phyloP scores from a whole-genome alignment of 2,888 invertebrate species.

The Marasmarcha lunaedactyla region DNA sequence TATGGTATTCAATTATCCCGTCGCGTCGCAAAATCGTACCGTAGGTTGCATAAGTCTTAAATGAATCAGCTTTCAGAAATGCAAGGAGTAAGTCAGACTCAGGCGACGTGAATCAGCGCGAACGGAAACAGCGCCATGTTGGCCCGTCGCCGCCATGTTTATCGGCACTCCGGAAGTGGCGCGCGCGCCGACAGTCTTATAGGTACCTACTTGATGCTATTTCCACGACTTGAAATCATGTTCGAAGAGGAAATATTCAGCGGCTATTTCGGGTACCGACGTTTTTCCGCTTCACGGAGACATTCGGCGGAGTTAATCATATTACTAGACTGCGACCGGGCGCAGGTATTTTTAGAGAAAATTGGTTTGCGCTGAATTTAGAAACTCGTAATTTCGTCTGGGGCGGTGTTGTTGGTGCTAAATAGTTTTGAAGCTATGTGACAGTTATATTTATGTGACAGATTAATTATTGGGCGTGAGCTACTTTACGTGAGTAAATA shows the following conservation, averaged over 20 bases:
- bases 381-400: conserved; percentile 40
- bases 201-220: conserved; percentile 30
- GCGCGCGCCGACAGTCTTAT: conserved; percentile 61
- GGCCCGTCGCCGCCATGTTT: conserved; percentile 62
- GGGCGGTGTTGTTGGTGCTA: conserved; percentile 22
- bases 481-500: too few species aligned
- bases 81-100: conserved; percentile 58
- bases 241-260: conserved; percentile 61
- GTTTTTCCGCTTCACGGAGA: conserved; percentile 63
- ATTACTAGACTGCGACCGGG: conserved; percentile 45
- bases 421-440: neutral
- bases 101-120: conserved; percentile 59
- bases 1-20: too few species aligned
- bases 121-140: conserved; percentile 67
- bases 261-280: conserved; percentile 54
- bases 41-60: conserved; percentile 49
- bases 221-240: conserved; percentile 49
- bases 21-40: conserved; percentile 10
- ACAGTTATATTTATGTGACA: too few species aligned
- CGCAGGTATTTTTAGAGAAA: conserved; percentile 49
- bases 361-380: conserved; percentile 39
- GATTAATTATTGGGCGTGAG: too few species aligned
- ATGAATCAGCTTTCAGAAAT: conserved; percentile 61
- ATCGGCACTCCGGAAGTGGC: conserved; percentile 65
- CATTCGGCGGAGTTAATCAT: conserved; percentile 57